A percentile compares a stretch with the other conserved stretches of the same genome.
Conservation (phyloP, 2,888 invertebrate genomes). For the Eupithecia insigniata region DNA sequence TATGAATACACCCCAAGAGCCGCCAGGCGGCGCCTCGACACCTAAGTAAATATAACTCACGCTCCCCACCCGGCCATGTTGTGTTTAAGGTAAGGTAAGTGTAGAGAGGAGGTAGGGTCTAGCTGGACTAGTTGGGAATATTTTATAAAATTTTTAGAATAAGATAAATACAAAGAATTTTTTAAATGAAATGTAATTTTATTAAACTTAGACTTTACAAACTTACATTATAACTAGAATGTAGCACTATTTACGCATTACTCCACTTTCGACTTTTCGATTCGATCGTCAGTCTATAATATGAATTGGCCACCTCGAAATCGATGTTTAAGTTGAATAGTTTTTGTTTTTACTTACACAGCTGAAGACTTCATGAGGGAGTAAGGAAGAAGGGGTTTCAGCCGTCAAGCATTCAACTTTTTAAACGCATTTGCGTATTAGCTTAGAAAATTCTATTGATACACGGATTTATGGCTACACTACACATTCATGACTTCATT, state of each 20-base stretch:
- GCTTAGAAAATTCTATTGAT: too few species aligned
- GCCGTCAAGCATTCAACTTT: too few species aligned
- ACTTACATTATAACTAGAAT: background rate
- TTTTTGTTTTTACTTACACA: too few species aligned
- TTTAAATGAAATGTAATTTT: background rate
- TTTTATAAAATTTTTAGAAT: background rate
- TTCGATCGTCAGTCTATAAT: too few species aligned
- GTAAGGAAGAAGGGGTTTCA: too few species aligned
- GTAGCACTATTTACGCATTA: background rate
- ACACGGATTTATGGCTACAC: too few species aligned
- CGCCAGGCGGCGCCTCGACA: slow-evolving; percentile 16
- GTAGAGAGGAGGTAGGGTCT: background rate
- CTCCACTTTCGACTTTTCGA: too few species aligned
- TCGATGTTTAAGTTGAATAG: too few species aligned
- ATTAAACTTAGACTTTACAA: background rate
- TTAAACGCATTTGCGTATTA: too few species aligned
- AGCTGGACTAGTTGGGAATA: background rate
- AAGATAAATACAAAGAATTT: background rate
- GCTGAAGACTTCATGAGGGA: too few species aligned
- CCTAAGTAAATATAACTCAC: slow-evolving; percentile 34
- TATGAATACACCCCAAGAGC: slow-evolving; percentile 19
- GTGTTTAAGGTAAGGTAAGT: slow-evolving; percentile 15
- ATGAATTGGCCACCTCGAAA: too few species aligned
- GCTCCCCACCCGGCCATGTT: background rate
- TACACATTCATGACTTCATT: too few species aligned